A percentile compares a stretch with the other conserved stretches of the same genome.
Evolutionary conservation across 2,888 invertebrate genomes (phyloP).

Genomic region (Euproctis similis): DNA sequence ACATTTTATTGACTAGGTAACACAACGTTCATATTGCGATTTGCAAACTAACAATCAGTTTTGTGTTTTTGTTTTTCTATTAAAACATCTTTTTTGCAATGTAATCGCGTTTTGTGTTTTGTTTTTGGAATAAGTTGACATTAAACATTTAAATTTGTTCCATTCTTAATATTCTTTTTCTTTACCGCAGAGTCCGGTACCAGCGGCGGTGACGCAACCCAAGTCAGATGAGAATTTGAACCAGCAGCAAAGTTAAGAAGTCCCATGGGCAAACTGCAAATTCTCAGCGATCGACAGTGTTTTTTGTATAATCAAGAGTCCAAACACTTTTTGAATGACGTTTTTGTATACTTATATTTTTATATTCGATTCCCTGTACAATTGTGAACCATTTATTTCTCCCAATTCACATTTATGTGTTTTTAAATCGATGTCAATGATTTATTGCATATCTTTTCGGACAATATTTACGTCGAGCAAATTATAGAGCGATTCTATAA

Average conservation of each 20-base stretch:
- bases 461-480: constrained; percentile 35
- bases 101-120: constrained; percentile 13
- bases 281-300: constrained; percentile 32
- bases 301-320: constrained; percentile 44
- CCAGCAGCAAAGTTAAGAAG: constrained; percentile 76
- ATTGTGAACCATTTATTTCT: too few relatives aligned
- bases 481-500: constrained; percentile 24
- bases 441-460: constrained; percentile 45
- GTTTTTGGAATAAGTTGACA: not conserved
- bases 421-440: constrained; percentile 36
- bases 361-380: constrained; percentile 36
- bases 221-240: constrained; percentile 85
- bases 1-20: constrained; percentile 63
- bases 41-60: constrained; percentile 24
- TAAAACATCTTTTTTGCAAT: constrained; percentile 20
- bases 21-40: constrained; percentile 24
- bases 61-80: constrained; percentile 26
- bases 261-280: constrained; percentile 19
- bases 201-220: constrained; percentile 75
- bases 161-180: constrained; percentile 24
- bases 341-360: constrained; percentile 43
- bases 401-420: constrained; percentile 14
- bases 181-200: constrained; percentile 81
- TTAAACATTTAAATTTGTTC: not conserved
- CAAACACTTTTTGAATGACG: constrained; percentile 48